Conservation (phyloP, 2,113 vertebrate genomes). For the Nematolebias whitei region DNA sequence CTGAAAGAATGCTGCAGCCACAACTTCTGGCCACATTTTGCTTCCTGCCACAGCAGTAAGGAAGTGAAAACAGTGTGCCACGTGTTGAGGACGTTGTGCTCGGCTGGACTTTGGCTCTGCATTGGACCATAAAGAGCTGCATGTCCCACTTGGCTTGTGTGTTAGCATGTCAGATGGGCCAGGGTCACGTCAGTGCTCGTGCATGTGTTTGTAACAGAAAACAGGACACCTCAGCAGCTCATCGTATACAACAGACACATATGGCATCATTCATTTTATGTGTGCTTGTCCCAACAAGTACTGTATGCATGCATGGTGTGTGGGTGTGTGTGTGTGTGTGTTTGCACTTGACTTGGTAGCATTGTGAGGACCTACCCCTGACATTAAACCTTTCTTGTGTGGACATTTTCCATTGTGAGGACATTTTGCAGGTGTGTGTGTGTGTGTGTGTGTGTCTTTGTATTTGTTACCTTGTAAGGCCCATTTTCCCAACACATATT, state of each 20-base stretch:
- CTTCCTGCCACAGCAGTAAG: constrained; percentile 27
- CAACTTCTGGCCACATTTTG: neutral
- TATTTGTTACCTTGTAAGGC: too few relatives aligned
- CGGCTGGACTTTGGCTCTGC: neutral
- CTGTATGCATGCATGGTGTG: neutral
- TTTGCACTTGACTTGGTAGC: too few relatives aligned
- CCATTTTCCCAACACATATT: too few relatives aligned
- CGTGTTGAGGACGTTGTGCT: neutral
- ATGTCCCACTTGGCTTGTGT: neutral
- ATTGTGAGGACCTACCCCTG: too few relatives aligned
- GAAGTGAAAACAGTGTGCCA: neutral
- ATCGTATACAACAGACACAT: neutral
- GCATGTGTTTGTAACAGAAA: constrained; percentile 1
- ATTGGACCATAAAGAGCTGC: neutral
- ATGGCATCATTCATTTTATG: neutral
- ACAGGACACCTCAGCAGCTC: constrained; percentile 4
- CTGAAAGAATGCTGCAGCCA: neutral
- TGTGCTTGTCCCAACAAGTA: constrained; percentile 1
- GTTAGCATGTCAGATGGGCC: neutral
- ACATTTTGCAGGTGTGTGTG: too few relatives aligned
- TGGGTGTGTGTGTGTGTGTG: neutral
- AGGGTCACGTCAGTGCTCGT: neutral
- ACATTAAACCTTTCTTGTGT: too few relatives aligned
- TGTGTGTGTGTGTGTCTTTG: neutral
- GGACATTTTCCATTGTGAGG: too few relatives aligned